Conservation (phyloP, 2,113 vertebrate species). For the Phycodurus eques region DNA sequence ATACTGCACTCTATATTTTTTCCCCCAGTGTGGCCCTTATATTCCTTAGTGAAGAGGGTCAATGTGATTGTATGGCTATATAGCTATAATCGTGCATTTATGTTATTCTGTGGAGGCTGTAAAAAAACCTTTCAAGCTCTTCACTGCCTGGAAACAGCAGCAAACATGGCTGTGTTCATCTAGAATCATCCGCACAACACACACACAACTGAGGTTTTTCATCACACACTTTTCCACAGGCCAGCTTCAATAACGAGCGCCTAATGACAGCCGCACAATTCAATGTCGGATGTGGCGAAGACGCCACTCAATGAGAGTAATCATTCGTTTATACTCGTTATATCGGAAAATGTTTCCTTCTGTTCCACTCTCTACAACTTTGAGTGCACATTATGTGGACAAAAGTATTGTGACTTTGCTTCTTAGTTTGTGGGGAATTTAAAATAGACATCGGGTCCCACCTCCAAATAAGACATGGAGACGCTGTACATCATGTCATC, state of each 20-base stretch:
- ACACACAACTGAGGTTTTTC: neutral
- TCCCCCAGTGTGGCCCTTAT: neutral
- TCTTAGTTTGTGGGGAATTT: neutral
- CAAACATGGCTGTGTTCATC: neutral
- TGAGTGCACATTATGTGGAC: too few relatives aligned
- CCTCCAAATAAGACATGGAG: constrained; percentile 93
- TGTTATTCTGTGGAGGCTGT: neutral
- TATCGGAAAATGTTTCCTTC: neutral
- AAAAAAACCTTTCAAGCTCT: neutral
- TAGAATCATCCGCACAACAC: neutral
- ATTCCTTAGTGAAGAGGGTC: neutral
- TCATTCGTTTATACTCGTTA: neutral
- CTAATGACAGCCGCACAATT: constrained; percentile 1
- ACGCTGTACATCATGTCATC: constrained; percentile 85
- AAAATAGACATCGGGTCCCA: constrained; percentile 30
- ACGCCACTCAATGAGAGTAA: neutral
- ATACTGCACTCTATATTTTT: neutral
- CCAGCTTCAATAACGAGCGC: neutral
- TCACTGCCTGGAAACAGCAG: neutral
- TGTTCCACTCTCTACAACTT: too few relatives aligned
- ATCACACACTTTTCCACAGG: neutral
- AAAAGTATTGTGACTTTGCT: neutral
- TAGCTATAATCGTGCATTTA: neutral
- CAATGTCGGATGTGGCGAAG: neutral
- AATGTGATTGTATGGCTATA: neutral